Conservation (phyloP, 2,888 invertebrate genomes). For the Himalopsyche japonica region DNA sequence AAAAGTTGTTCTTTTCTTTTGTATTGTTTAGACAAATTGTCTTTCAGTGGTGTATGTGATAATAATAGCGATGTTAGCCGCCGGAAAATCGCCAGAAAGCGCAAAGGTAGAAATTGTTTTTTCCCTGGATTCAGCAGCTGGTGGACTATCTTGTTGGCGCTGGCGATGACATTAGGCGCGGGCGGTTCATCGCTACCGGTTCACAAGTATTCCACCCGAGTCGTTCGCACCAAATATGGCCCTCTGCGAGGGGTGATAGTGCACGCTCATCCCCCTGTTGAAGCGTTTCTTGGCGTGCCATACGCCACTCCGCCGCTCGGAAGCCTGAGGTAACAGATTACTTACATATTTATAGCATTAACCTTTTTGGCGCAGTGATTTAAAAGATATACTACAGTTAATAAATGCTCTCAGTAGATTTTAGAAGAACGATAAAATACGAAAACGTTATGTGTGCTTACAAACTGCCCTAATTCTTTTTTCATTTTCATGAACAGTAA, state of each 20-base stretch:
- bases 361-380: not conserved
- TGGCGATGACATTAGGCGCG: constrained; percentile 60
- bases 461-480: too few relatives aligned
- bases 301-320: constrained; percentile 92
- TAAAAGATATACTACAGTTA: not conserved
- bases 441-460: not conserved
- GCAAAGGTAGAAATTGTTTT: not conserved
- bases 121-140: constrained; percentile 34
- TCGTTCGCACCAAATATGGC: constrained; percentile 89
- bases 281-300: constrained; percentile 91
- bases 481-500: too few relatives aligned
- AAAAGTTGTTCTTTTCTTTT: not conserved
- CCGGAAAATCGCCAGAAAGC: not conserved
- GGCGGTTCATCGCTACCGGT: constrained; percentile 54
- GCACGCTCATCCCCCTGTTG: constrained; percentile 79
- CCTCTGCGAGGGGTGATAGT: constrained; percentile 83
- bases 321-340: constrained; percentile 69
- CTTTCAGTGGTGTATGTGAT: not conserved
- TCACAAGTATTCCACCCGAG: constrained; percentile 80
- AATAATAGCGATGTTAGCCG: not conserved
- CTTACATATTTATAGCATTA: not conserved
- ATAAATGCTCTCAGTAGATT: not conserved
- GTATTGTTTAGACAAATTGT: not conserved
- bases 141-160: constrained; percentile 62
- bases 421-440: not conserved